Conservation (phyloP, 2,797 vertebrate genomes). For the Melanotaenia nigrans region DNA sequence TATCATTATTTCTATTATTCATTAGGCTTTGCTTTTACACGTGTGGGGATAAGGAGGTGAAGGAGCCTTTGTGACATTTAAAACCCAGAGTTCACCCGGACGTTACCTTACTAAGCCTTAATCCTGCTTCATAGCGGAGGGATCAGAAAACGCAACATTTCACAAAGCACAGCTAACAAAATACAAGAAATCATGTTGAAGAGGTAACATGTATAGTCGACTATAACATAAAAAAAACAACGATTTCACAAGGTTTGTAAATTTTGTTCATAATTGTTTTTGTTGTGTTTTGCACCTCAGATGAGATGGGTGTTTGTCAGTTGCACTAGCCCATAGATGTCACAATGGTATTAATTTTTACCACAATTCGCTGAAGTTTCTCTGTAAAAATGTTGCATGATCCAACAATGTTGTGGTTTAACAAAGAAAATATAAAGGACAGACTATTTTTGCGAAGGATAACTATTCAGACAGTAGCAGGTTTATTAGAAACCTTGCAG, state of each 20-base stretch:
- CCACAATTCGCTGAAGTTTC: not conserved
- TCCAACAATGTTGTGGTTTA: not conserved
- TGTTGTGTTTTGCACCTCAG: not conserved
- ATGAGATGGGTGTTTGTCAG: not conserved
- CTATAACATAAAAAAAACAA: not conserved
- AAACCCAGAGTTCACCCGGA: not conserved
- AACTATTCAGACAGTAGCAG: not conserved
- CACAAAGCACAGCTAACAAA: not conserved
- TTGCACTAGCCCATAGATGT: not conserved
- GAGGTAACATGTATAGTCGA: not conserved
- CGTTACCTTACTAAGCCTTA: not conserved
- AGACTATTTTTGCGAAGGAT: not conserved
- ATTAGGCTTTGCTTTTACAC: not conserved
- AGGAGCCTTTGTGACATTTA: not conserved
- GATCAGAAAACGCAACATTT: not conserved
- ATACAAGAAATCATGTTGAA: not conserved
- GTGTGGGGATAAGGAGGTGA: not conserved
- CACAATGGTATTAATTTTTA: not conserved
- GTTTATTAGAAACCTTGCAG: constrained; percentile 4
- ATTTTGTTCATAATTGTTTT: not conserved
- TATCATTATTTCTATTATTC: not conserved
- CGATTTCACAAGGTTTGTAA: not conserved
- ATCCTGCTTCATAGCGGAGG: not conserved
- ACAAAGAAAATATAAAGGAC: not conserved
- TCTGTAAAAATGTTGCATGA: not conserved